Percentiles rank a stretch among this genome's conserved stretches.
Evolutionary conservation across 2,797 vertebrate species (phyloP).

Genomic region (Syndactyla subalaris): DNA sequence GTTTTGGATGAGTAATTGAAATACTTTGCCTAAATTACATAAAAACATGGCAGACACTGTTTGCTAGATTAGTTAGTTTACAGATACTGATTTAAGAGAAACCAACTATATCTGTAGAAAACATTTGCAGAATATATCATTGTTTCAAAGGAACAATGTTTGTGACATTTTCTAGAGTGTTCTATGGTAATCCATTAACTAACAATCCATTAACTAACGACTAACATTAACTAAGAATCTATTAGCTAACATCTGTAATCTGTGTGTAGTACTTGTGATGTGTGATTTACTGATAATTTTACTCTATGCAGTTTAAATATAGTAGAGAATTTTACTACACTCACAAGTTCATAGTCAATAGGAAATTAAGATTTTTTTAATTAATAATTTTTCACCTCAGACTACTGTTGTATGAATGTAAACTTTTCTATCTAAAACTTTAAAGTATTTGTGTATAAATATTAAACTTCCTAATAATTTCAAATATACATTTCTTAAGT

Average conservation of each 20-base stretch:
- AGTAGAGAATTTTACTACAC: not conserved
- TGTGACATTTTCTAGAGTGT: constrained; percentile 31
- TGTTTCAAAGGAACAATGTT: constrained; percentile 17
- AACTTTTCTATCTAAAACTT: not conserved
- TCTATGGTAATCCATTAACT: not conserved
- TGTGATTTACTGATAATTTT: not conserved
- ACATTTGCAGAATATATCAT: not conserved
- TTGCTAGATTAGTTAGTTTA: constrained; percentile 31
- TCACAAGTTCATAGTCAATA: not conserved
- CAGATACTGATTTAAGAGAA: constrained; percentile 41
- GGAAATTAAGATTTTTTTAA: not conserved
- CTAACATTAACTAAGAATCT: not conserved
- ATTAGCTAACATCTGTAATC: not conserved
- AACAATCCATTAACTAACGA: not conserved
- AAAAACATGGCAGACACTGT: not conserved
- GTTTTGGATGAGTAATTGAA: not conserved
- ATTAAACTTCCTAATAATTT: not conserved
- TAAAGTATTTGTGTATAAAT: not conserved
- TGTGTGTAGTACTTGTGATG: not conserved
- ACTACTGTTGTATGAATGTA: not conserved
- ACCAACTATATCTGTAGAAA: constrained; percentile 20
- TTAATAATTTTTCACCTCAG: not conserved
- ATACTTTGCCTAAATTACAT: not conserved
- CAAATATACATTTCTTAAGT: not conserved
- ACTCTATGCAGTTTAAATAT: not conserved